These are phyloP conservation scores for Xenops minutus DNA, from an alignment of 2,797 vertebrate genomes.

Conservation along the genomic window DNA sequence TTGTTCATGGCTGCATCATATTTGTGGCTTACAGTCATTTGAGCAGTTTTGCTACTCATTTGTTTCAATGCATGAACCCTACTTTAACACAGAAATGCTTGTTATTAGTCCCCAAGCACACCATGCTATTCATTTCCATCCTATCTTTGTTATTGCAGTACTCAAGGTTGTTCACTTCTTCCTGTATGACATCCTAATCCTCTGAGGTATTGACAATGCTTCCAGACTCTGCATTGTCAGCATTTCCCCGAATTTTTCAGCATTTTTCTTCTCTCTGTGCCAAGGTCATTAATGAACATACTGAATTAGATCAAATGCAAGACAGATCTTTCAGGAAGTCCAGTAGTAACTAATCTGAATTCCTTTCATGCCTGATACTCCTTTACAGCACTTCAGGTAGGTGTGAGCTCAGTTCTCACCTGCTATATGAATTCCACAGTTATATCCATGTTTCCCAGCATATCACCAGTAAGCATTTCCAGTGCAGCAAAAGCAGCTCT, in stretches of 20 bases:
- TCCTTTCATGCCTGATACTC: not conserved
- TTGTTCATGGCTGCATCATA: not conserved
- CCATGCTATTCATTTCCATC: not conserved
- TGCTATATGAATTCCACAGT: not conserved
- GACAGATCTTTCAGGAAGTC: not conserved
- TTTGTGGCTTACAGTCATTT: not conserved
- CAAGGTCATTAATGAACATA: not conserved
- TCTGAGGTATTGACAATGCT: not conserved
- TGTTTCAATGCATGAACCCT: not conserved
- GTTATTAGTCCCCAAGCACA: not conserved
- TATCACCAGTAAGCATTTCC: not conserved
- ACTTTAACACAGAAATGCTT: not conserved
- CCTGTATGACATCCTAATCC: not conserved
- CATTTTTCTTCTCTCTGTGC: not conserved
- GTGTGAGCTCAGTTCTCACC: not conserved
- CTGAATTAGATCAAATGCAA: not conserved
- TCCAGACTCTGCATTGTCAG: not conserved
- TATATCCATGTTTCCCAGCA: not conserved
- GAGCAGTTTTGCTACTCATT: not conserved
- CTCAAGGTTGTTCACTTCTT: slow-evolving; percentile 1
- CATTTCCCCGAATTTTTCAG: not conserved
- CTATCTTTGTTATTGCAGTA: not conserved
- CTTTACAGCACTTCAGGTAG: not conserved
- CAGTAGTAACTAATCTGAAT: not conserved
- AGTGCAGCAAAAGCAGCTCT: not conserved